A percentile compares a stretch with the other conserved stretches of the same genome.
These are phyloP conservation scores for Andrena praecox DNA, from an alignment of 2,888 invertebrate species.

Conservation along the genomic window DNA sequence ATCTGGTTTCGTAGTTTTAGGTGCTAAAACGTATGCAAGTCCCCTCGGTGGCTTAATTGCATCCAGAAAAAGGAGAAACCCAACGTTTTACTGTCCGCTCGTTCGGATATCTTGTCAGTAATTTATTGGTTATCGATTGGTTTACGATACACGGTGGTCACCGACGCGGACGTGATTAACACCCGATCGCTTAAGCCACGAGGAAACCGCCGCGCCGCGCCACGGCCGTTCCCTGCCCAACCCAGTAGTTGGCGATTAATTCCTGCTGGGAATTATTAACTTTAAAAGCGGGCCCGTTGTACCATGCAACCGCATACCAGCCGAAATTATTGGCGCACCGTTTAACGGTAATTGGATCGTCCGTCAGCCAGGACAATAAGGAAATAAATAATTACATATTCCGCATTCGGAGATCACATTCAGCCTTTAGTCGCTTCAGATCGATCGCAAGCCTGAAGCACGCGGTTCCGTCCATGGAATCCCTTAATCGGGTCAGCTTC, in stretches of 20 bases:
- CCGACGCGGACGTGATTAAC: constrained; percentile 73
- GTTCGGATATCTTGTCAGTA: constrained; percentile 46
- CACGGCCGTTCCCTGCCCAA: constrained; percentile 24
- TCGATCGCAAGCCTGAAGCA: constrained; percentile 9
- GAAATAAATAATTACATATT: constrained; percentile 49
- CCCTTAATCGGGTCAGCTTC: background rate
- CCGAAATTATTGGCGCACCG: constrained; percentile 40
- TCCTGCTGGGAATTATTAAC: constrained; percentile 59
- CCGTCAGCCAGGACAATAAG: constrained; percentile 50
- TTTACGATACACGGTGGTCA: constrained; percentile 68
- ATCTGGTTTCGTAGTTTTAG: constrained; percentile 52
- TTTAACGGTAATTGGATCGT: constrained; percentile 56
- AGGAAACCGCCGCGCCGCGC: constrained; percentile 47
- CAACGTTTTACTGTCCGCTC: constrained; percentile 51
- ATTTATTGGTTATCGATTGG: constrained; percentile 64
- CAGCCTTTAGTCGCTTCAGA: constrained; percentile 7
- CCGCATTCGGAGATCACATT: constrained; percentile 7
- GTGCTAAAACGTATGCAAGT: constrained; percentile 48
- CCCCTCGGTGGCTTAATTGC: constrained; percentile 52
- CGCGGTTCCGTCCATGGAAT: background rate
- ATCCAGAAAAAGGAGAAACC: constrained; percentile 47
- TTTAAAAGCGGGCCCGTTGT: constrained; percentile 25
- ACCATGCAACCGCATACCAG: constrained; percentile 1
- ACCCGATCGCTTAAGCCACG: constrained; percentile 66
- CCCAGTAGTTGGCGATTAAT: constrained; percentile 66